These are phyloP conservation scores for Hybognathus amarus DNA, from an alignment of 2,797 vertebrate species.

Conservation along the genomic window DNA sequence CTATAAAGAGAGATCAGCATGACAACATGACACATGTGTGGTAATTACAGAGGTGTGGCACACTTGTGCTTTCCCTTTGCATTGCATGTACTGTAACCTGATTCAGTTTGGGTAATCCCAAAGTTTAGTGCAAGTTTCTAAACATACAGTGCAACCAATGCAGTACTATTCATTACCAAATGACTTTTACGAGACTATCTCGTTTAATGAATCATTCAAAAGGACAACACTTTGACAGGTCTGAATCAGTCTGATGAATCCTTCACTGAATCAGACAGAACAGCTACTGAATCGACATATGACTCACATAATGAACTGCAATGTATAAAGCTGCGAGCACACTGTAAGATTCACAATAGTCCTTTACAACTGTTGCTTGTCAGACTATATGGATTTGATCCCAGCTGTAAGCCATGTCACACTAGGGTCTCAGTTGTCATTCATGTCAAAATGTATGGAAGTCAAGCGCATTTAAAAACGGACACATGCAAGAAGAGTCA, in stretches of 20 bases:
- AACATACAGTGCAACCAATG: neutral
- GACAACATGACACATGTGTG: slow-evolving; percentile 61
- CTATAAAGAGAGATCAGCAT: slow-evolving; percentile 69
- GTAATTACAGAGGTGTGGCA: slow-evolving; percentile 52
- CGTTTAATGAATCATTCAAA: neutral
- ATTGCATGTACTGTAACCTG: slow-evolving; percentile 21
- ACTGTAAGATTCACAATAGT: too few species aligned
- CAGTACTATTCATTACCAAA: neutral
- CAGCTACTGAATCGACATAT: neutral
- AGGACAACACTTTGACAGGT: neutral
- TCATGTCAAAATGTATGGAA: neutral
- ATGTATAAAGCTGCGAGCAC: neutral
- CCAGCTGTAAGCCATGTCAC: neutral
- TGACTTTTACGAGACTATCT: neutral
- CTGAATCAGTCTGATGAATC: neutral
- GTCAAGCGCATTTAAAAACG: neutral
- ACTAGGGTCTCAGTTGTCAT: neutral
- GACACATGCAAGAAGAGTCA: neutral
- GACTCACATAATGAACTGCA: neutral
- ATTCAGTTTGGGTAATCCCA: slow-evolving; percentile 20
- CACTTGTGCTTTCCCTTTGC: slow-evolving; percentile 57
- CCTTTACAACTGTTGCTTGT: too few species aligned
- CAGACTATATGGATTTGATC: neutral
- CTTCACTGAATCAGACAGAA: neutral
- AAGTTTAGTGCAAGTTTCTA: neutral